Evolutionary conservation across 2,113 vertebrate genomes (phyloP).

Genomic region (Podarcis raffonei): DNA sequence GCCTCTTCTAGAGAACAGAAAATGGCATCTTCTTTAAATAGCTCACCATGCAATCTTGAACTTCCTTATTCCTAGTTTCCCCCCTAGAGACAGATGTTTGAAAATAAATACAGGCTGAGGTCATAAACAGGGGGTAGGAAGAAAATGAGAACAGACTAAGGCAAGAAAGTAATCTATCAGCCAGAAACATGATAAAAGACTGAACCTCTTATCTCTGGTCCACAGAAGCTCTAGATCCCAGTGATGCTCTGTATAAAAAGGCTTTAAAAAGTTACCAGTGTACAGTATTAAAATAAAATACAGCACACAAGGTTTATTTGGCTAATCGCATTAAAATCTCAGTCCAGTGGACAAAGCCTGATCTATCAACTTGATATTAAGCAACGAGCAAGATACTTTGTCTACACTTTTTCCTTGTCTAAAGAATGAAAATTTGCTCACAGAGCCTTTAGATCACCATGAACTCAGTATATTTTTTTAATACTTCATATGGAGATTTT

Average conservation of each 20-base stretch:
- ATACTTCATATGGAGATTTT: not conserved
- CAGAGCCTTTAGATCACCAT: not conserved
- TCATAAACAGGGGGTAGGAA: slow-evolving; percentile 10
- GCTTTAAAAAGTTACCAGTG: not conserved
- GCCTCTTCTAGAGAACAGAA: slow-evolving; percentile 32
- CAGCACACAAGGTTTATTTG: accelerated
- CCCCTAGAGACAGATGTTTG: slow-evolving; percentile 48
- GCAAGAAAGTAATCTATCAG: slow-evolving; percentile 12
- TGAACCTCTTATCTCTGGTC: not conserved
- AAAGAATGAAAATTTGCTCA: not conserved
- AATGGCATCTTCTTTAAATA: slow-evolving; percentile 51
- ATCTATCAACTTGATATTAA: too few species aligned
- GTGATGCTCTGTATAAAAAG: not conserved
- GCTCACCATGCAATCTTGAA: slow-evolving; percentile 44
- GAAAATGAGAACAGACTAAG: slow-evolving; percentile 30
- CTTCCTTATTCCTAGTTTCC: slow-evolving; percentile 47
- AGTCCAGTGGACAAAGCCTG: not conserved
- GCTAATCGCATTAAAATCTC: too few species aligned
- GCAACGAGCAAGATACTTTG: not conserved
- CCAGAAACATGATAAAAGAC: not conserved
- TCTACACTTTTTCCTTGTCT: not conserved
- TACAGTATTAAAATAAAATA: not conserved
- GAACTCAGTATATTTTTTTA: not conserved
- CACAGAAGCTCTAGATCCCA: not conserved
- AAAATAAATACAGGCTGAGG: slow-evolving; percentile 53